Evolutionary conservation across 2,888 invertebrate species (phyloP).

Genomic region (Acleris holmiana): DNA sequence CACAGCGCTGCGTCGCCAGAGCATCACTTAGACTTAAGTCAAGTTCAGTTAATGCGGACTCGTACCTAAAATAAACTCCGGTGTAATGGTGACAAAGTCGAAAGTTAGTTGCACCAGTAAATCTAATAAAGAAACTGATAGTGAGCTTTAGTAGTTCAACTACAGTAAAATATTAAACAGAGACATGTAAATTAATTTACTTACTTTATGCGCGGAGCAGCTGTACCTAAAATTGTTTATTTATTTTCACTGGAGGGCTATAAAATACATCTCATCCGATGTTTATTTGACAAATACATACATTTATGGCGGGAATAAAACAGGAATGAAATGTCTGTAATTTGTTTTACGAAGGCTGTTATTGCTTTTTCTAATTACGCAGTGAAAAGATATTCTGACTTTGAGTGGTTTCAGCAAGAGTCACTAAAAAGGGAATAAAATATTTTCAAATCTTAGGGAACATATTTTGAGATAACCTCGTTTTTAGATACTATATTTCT

Average conservation of each 20-base stretch:
- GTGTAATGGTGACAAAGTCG: neutral
- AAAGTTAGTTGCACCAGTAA: slow-evolving; percentile 1
- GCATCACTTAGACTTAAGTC: slow-evolving; percentile 12
- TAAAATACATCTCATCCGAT: slow-evolving; percentile 33
- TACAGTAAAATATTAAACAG: slow-evolving; percentile 24
- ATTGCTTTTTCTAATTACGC: neutral
- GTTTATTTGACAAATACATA: slow-evolving; percentile 34
- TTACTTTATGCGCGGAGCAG: slow-evolving; percentile 12
- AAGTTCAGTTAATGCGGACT: neutral
- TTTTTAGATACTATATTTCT: no score
- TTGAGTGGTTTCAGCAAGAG: no score
- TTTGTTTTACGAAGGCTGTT: slow-evolving; percentile 6
- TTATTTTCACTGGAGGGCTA: slow-evolving; percentile 14
- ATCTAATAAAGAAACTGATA: slow-evolving; percentile 13
- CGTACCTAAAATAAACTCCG: neutral
- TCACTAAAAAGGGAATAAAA: no score
- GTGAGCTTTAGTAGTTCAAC: slow-evolving; percentile 10
- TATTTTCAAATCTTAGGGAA: no score
- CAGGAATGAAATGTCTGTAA: slow-evolving; percentile 15
- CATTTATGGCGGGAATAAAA: slow-evolving; percentile 28
- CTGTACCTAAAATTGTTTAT: slow-evolving; percentile 30
- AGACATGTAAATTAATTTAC: slow-evolving; percentile 13
- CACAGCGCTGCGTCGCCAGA: neutral
- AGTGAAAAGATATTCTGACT: no score
- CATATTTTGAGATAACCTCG: no score